A percentile compares a stretch with the other conserved stretches of the same genome.
Evolutionary conservation across 1,140 invertebrate genomes (phyloP).

Genomic region (Magallana gigas): DNA sequence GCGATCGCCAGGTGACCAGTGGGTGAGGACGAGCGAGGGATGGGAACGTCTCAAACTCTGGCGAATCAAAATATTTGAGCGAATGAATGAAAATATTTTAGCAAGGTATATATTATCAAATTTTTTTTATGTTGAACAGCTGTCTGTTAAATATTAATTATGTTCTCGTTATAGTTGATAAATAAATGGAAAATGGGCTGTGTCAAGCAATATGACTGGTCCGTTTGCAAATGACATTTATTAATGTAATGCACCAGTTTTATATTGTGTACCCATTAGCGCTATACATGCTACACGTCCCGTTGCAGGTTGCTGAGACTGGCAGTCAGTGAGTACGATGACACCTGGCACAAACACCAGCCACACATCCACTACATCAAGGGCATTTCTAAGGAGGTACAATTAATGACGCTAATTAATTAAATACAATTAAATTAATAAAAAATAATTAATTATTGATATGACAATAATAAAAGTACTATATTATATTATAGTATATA

Average conservation of each 20-base stretch:
- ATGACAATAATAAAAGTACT: too few species aligned
- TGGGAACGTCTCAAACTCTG: constrained; percentile 77
- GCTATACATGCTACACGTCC: too few species aligned
- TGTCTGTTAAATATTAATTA: not conserved
- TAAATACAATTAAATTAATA: not conserved
- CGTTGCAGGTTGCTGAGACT: constrained; percentile 66
- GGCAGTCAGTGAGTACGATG: constrained; percentile 63
- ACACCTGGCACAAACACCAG: constrained; percentile 66
- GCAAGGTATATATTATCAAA: constrained; percentile 68
- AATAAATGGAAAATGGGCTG: too few species aligned
- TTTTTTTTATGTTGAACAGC: constrained; percentile 13
- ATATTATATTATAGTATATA: too few species aligned
- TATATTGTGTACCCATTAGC: not conserved
- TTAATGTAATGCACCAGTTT: not conserved
- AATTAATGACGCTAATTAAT: not conserved
- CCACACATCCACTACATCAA: constrained; percentile 72
- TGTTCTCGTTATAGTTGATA: too few species aligned
- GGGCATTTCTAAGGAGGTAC: constrained; percentile 73
- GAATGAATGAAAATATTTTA: constrained; percentile 75
- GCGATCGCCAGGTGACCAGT: constrained; percentile 96
- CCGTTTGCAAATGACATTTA: too few species aligned
- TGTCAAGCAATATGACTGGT: too few species aligned
- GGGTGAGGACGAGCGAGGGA: constrained; percentile 97
- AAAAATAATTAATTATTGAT: too few species aligned
- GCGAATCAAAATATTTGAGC: constrained; percentile 77